These are phyloP conservation scores for Amblyjoppa proteus DNA, from an alignment of 2,888 invertebrate genomes.

Conservation along the genomic window DNA sequence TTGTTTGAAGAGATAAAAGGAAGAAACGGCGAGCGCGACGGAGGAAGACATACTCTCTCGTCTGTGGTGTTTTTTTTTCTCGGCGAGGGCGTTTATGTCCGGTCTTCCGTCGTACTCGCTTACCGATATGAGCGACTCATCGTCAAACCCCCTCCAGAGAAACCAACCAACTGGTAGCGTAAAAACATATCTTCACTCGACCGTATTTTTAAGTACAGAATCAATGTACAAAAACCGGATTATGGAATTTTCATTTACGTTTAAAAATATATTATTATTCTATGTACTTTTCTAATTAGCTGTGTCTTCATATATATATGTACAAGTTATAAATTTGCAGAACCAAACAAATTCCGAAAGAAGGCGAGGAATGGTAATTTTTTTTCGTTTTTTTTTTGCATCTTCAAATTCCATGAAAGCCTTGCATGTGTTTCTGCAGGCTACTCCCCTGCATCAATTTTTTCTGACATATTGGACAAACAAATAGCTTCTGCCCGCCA, in stretches of 20 bases:
- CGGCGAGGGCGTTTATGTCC: constrained; percentile 28
- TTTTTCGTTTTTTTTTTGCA: background rate
- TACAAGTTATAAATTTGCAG: constrained; percentile 27
- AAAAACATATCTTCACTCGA: constrained; percentile 44
- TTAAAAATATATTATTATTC: constrained; percentile 27
- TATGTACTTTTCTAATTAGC: constrained; percentile 21
- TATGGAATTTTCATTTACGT: constrained; percentile 34
- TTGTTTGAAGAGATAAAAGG: constrained; percentile 69
- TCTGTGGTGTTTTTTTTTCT: background rate
- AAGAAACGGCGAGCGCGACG: constrained; percentile 65
- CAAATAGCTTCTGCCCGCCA: constrained; percentile 74
- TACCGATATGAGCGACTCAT: constrained; percentile 72
- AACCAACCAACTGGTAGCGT: constrained; percentile 68
- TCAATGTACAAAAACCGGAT: constrained; percentile 62
- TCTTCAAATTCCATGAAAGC: constrained; percentile 67
- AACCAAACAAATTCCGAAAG: constrained; percentile 24
- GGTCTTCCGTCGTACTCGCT: constrained; percentile 57
- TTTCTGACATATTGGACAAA: constrained; percentile 75
- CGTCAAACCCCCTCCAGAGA: constrained; percentile 75
- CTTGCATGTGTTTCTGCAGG: constrained; percentile 73
- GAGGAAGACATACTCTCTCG: constrained; percentile 50
- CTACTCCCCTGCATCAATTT: constrained; percentile 69
- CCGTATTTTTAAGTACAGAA: constrained; percentile 22
- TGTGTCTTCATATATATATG: constrained; percentile 20
- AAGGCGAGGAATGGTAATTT: constrained; percentile 38